Evolutionary conservation across 2,113 vertebrate genomes (phyloP), one percentile per base, ranked within the genome.

Genomic region (Rhipidura dahli): DNA sequence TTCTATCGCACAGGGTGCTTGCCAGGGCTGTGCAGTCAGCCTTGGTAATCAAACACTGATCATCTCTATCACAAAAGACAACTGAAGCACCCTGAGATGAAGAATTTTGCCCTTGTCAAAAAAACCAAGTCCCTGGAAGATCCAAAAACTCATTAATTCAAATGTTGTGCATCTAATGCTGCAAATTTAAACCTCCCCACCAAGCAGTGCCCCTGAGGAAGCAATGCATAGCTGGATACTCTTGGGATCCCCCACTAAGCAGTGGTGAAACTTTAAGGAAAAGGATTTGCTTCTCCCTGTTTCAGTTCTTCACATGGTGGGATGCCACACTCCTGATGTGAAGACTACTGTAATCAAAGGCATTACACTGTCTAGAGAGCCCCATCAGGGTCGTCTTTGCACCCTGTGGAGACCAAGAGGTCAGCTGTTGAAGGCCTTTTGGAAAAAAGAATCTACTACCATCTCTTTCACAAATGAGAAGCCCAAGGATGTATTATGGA

Each of bases 401-500:
- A 83, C 39, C 60, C 37, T 28, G 57, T 23, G 22, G 40, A 93
- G 76, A 90, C 71, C 44, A 51, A 82, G 60, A 94, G 87, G 70
- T 80, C 68, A 84, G 42, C 31, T 69, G 83, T 53, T 82, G 64
- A 89, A 88, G 47, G 18, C 37, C 6, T 59, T 90, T 72, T 73
- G 64, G 51, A 72, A 81, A 87, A 78, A 82, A 85, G 45, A 79
- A 65, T 22, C 71, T 83, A 60, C 26, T 71, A 83, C 40, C 83
- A 80, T 73, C 53, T 91, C 75, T 92, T 95, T 93, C 76, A 90
- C 70, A 91, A 76, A 93, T 51, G 63, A 78, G 94, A 93, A 88
- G 76, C 56, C 56, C 20, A 88, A 83, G 73, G 88, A 91, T 77
- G 71, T 84, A 87, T 93, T 96, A 91, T 92, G 88, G 77, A 86